Evolutionary conservation across 2,797 vertebrate species (phyloP), one percentile per base, ranked within the genome.

Genomic region (Danio tinwini): DNA sequence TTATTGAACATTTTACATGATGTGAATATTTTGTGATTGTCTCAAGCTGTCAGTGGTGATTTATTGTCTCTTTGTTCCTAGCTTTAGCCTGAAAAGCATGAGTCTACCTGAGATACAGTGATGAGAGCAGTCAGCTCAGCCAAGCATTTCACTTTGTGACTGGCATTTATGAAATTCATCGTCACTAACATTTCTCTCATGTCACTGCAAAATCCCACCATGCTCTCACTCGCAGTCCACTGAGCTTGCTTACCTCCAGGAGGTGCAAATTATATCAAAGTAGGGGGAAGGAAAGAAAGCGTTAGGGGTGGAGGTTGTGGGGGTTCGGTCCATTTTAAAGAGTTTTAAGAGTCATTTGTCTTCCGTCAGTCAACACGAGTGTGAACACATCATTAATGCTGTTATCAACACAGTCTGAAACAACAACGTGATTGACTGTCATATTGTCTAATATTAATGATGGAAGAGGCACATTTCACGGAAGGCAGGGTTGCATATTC

Each of bases 171-270:
- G 95, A 96, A 97, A 97, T 97, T 98, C 96, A 96, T 96, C 97
- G 97, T 98, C 97, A 96, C 96, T 96, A 97, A 96, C 96, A 97
- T 97, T 95, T 92, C 95, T 97, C 96, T 98, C 97, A 97, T 96
- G 97, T 96, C 95, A 95, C 95, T 95, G 95, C 95, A 95, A 96
- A 97, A 96, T 97, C 94, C 95, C 87, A 93, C 94, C 92, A 90
- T 88, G 94, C 94, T 95, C 94, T 96, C 96, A 93, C 96, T 96
- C 93, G 96, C 97, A 97, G 95, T 97, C 93, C 96, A 96, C 90
- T 98, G 96, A 95, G 89, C 94, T 95, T 96, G 92, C 86, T 80
- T 96, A 95, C 96, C 96, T 98, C 94, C 94, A 96, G 97, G 96
- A 97, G 91, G 92, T 91, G 86, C 91, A 92, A 94, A 95, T 95